Evolutionary conservation across 2,888 invertebrate genomes (phyloP).

Genomic region (Pristionchus arcanus): DNA sequence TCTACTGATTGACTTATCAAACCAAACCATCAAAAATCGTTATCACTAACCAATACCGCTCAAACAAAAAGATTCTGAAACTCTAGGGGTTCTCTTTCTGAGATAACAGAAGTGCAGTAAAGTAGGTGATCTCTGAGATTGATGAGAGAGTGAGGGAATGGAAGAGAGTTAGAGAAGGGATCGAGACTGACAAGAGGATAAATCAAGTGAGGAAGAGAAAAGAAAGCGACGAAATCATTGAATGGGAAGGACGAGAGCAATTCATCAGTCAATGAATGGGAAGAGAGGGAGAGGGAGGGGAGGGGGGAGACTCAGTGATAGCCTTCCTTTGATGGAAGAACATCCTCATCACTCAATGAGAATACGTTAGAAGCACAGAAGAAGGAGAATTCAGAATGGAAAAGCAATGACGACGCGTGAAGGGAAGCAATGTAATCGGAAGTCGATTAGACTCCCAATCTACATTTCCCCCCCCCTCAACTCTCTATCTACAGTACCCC

Average conservation of each 20-base stretch:
- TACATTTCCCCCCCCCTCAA: background rate
- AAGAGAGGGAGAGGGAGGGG: background rate
- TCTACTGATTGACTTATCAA: slow-evolving; percentile 15
- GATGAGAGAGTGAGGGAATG: slow-evolving; percentile 28
- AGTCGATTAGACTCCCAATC: background rate
- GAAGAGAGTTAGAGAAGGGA: slow-evolving; percentile 8
- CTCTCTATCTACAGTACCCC: slow-evolving; percentile 15
- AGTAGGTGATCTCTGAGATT: slow-evolving; percentile 44
- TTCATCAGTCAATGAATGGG: background rate
- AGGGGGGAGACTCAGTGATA: background rate
- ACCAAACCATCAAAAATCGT: background rate
- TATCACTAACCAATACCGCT: background rate
- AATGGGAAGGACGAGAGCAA: background rate
- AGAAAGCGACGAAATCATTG: slow-evolving; percentile 30
- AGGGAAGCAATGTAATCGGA: slow-evolving; percentile 15
- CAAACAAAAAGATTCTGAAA: background rate
- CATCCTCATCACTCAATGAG: background rate
- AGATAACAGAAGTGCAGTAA: slow-evolving; percentile 50
- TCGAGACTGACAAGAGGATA: slow-evolving; percentile 12
- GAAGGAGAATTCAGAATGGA: background rate
- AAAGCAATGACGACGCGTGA: background rate
- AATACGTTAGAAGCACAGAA: slow-evolving; percentile 16
- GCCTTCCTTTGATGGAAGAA: background rate
- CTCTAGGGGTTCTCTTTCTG: slow-evolving; percentile 12
- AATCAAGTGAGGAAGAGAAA: slow-evolving; percentile 18